These are phyloP conservation scores for Ladona fulva DNA, from an alignment of 1,140 invertebrate genomes.

Conservation along the genomic window DNA sequence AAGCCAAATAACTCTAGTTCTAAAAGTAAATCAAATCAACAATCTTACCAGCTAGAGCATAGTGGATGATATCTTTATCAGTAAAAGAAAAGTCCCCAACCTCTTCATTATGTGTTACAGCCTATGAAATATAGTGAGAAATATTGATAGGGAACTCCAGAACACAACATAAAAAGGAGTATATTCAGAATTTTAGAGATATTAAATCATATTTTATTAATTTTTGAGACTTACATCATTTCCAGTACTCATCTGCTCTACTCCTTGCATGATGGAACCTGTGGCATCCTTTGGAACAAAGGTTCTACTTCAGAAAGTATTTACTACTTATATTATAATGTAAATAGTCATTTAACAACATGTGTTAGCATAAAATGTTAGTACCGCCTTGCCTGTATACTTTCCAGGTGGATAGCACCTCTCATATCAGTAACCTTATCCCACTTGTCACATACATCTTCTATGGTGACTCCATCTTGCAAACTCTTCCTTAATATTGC, in stretches of 20 bases:
- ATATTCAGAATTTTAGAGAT: too few relatives aligned
- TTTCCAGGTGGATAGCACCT: constrained; percentile 47
- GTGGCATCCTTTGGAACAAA: constrained; percentile 49
- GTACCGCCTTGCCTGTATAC: constrained; percentile 39
- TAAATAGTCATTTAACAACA: too few relatives aligned
- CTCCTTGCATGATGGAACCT: constrained; percentile 43
- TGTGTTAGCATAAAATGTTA: too few relatives aligned
- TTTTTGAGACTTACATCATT: neutral
- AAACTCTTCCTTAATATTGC: constrained; percentile 47
- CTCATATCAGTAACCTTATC: constrained; percentile 73
- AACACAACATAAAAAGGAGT: too few relatives aligned
- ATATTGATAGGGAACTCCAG: too few relatives aligned
- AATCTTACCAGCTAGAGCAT: constrained; percentile 73
- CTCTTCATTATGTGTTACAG: neutral
- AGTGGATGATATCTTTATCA: constrained; percentile 71
- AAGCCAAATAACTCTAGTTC: too few relatives aligned
- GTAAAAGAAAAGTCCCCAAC: constrained; percentile 49
- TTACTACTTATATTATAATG: too few relatives aligned
- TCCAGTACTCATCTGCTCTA: constrained; percentile 35
- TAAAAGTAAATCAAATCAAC: too few relatives aligned
- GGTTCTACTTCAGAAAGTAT: neutral
- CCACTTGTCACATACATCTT: constrained; percentile 80
- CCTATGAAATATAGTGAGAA: too few relatives aligned
- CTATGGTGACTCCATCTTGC: constrained; percentile 53
- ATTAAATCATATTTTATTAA: too few relatives aligned